Conservation (phyloP, 2,888 invertebrate species). For the Pachliopta kotzebuea region DNA sequence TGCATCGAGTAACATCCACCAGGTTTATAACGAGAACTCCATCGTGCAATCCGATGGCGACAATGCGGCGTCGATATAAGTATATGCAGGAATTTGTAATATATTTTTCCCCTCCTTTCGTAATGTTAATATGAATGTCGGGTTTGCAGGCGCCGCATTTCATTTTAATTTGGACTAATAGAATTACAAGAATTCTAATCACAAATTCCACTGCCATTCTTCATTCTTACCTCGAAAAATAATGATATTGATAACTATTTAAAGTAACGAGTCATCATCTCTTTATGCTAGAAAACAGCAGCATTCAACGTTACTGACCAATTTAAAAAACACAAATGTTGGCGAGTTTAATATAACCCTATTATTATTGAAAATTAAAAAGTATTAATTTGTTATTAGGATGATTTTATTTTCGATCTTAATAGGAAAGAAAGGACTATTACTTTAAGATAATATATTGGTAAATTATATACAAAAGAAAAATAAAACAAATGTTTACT, state of each 20-base stretch:
- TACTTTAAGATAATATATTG: too few species aligned
- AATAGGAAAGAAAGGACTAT: too few species aligned
- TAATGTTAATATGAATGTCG: background rate
- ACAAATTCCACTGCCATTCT: constrained; percentile 77
- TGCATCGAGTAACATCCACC: background rate
- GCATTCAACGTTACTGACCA: too few species aligned
- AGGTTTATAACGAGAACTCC: background rate
- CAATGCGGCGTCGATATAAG: background rate
- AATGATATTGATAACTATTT: constrained; percentile 10
- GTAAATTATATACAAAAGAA: too few species aligned
- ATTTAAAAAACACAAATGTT: too few species aligned
- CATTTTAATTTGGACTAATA: constrained; percentile 68
- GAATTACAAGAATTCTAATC: constrained; percentile 79
- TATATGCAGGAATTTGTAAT: constrained; percentile 12
- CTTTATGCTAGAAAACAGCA: too few species aligned
- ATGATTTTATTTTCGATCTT: too few species aligned
- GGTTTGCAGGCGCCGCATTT: constrained; percentile 73
- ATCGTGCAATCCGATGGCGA: background rate
- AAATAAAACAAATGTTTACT: too few species aligned
- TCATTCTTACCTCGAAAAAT: constrained; percentile 75
- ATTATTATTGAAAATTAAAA: too few species aligned
- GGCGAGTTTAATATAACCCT: too few species aligned
- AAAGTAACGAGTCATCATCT: too few species aligned
- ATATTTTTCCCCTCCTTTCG: constrained; percentile 4
- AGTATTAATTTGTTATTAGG: too few species aligned